Evolutionary conservation across 2,797 vertebrate genomes (phyloP).

Genomic region (Aphelocoma californica): DNA sequence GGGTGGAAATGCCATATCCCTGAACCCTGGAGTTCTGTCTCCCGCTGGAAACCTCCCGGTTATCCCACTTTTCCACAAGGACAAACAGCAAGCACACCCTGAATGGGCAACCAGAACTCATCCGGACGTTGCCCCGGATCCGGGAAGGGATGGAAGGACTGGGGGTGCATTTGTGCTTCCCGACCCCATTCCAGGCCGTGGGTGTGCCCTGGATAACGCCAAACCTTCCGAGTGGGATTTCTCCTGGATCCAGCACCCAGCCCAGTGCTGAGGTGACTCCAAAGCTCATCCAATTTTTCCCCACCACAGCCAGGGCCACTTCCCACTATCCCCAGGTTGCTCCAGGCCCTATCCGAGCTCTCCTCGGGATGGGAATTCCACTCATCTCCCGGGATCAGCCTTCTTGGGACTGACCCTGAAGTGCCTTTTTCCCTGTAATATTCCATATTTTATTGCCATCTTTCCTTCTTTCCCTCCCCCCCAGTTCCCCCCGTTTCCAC

Average conservation of each 20-base stretch:
- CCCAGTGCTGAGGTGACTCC: background rate
- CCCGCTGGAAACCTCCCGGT: background rate
- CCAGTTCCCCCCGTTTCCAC: background rate
- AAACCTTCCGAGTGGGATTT: background rate
- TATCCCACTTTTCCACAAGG: background rate
- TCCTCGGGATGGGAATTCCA: background rate
- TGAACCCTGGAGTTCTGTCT: background rate
- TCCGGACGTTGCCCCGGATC: background rate
- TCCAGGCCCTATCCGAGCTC: background rate
- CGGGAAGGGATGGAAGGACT: background rate
- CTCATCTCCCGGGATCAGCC: background rate
- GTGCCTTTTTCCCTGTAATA: background rate
- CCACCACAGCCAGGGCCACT: background rate
- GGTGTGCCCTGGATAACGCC: background rate
- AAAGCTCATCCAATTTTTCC: background rate
- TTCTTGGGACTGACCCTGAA: background rate
- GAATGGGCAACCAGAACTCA: background rate
- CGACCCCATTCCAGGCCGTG: fast-evolving
- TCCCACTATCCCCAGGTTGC: background rate
- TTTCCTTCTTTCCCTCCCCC: background rate
- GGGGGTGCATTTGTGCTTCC: background rate
- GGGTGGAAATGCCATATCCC: background rate
- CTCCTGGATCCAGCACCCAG: background rate
- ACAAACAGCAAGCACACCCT: background rate
- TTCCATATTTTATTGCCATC: background rate